These are phyloP conservation scores for Bombus pyrosoma DNA, from an alignment of 1,140 invertebrate species.

Conservation along the genomic window DNA sequence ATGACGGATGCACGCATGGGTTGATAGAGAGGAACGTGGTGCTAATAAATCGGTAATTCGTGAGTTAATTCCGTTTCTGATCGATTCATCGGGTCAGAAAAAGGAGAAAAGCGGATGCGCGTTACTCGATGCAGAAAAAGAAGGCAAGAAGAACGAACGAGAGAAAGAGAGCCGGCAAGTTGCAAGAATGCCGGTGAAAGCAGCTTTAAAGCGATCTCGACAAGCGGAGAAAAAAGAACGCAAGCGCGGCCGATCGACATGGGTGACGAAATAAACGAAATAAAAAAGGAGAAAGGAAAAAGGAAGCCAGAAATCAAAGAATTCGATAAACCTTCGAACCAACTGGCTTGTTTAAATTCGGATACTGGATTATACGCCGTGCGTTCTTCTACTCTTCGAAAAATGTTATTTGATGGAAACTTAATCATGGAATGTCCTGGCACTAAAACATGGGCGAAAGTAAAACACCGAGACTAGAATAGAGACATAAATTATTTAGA, in stretches of 20 bases:
- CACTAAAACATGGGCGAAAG: conserved; percentile 3
- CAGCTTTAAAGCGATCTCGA: conserved; percentile 69
- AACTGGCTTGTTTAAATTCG: conserved; percentile 59
- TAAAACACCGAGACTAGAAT: not conserved
- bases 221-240: conserved; percentile 63
- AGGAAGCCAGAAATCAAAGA: conserved; percentile 61
- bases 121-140: conserved; percentile 46
- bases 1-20: conserved; percentile 35
- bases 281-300: not conserved
- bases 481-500: not conserved
- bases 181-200: conserved; percentile 62
- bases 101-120: not conserved
- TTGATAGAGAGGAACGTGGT: conserved; percentile 47
- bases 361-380: conserved; percentile 35
- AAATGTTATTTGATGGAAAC: conserved; percentile 35
- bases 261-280: conserved; percentile 62
- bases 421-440: conserved; percentile 8
- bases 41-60: conserved; percentile 73
- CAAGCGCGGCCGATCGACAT: conserved; percentile 45
- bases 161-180: conserved; percentile 40
- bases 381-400: not conserved
- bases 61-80: conserved; percentile 73
- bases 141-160: conserved; percentile 35
- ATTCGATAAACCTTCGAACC: conserved; percentile 72
- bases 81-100: conserved; percentile 44